phyloP scores from a whole-genome alignment of 2,888 invertebrate species.

The Acleris literana region DNA sequence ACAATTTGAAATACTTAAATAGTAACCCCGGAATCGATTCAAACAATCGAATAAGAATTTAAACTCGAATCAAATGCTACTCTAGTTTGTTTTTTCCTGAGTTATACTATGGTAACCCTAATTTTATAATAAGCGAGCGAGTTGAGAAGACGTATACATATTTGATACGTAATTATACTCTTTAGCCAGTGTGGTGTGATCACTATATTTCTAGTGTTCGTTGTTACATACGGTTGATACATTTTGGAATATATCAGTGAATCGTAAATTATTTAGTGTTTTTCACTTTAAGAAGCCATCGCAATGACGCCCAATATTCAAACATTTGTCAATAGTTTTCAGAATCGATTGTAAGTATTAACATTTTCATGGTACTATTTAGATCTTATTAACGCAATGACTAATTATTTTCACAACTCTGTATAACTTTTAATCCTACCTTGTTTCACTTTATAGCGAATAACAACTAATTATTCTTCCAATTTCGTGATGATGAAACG shows the following conservation, averaged over 20 bases:
- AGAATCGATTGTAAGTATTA: conserved; percentile 87
- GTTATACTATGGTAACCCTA: too few species aligned
- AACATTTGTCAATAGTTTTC: conserved; percentile 87
- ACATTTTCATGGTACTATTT: conserved; percentile 8
- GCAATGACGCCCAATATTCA: conserved; percentile 85
- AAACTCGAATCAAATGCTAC: too few species aligned
- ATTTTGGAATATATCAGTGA: conserved; percentile 9
- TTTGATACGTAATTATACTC: too few species aligned
- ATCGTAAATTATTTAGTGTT: conserved; percentile 13
- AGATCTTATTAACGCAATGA: conserved; percentile 16
- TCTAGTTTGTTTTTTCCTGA: too few species aligned
- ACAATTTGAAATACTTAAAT: too few species aligned
- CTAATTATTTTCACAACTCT: too few species aligned
- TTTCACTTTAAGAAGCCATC: conserved; percentile 37
- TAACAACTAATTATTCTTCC: conserved; percentile 39
- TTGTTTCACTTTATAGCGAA: conserved; percentile 36
- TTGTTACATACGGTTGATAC: neutral
- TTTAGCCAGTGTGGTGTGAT: too few species aligned
- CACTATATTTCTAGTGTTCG: neutral
- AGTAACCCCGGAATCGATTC: too few species aligned
- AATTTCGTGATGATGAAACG: neutral
- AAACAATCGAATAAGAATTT: too few species aligned
- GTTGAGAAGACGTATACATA: too few species aligned
- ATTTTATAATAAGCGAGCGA: too few species aligned
- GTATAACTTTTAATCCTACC: too few species aligned